Percentiles rank a stretch among this genome's conserved stretches.
Conservation (phyloP, 2,113 vertebrate genomes). For the Lasiurus borealis region DNA sequence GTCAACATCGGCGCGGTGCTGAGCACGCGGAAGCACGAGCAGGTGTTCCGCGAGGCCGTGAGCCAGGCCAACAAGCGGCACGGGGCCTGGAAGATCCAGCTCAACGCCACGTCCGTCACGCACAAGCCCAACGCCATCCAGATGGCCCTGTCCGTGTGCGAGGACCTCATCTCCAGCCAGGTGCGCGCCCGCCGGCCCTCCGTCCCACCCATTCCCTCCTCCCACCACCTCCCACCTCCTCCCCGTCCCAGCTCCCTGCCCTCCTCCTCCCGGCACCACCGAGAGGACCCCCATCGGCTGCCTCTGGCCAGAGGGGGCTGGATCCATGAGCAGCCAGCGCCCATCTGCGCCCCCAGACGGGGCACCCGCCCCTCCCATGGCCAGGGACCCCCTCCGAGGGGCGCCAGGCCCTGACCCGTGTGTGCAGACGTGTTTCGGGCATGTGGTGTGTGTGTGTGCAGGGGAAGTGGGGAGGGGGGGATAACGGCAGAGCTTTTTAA, state of each 20-base stretch:
- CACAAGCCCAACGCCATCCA: slow-evolving; percentile 98
- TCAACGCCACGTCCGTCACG: slow-evolving; percentile 98
- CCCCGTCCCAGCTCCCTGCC: background rate
- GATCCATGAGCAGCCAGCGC: too few species aligned
- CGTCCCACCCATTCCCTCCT: background rate
- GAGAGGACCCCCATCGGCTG: too few species aligned
- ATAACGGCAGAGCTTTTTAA: too few species aligned
- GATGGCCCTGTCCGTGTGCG: slow-evolving; percentile 98
- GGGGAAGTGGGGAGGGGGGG: too few species aligned
- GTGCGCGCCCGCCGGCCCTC: slow-evolving; percentile 82
- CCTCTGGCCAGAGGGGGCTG: too few species aligned
- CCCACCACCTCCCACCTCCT: background rate
- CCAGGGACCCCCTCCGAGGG: too few species aligned
- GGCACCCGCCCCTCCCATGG: too few species aligned
- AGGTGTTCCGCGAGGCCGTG: slow-evolving; percentile 97
- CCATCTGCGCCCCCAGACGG: too few species aligned
- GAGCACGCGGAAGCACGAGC: slow-evolving; percentile 97
- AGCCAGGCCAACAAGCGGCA: slow-evolving; percentile 94
- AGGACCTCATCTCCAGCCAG: slow-evolving; percentile 99
- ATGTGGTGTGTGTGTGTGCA: too few species aligned
- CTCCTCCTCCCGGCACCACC: background rate
- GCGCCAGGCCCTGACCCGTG: too few species aligned
- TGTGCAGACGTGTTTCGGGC: too few species aligned
- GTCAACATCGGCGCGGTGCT: slow-evolving; percentile 96
- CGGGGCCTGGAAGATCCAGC: slow-evolving; percentile 95